These are phyloP conservation scores for Uloborus diversus DNA, from an alignment of 1,140 invertebrate genomes.

Conservation along the genomic window DNA sequence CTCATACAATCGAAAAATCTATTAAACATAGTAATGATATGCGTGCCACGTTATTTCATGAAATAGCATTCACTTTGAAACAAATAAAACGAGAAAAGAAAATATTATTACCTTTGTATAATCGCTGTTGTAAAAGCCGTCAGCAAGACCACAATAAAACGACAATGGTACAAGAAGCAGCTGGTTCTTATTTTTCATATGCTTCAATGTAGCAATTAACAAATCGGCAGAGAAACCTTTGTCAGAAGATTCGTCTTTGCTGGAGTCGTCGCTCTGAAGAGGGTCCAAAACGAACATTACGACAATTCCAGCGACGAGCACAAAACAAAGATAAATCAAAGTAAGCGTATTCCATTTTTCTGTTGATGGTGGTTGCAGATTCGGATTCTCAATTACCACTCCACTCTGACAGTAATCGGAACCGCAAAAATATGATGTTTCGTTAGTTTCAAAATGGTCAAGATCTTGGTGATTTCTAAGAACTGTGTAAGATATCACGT, in stretches of 20 bases:
- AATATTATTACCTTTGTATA: slow-evolving; percentile 80
- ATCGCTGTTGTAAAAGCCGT: slow-evolving; percentile 93
- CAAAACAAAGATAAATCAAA: slow-evolving; percentile 87
- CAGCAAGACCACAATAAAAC: slow-evolving; percentile 96
- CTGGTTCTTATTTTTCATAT: slow-evolving; percentile 85
- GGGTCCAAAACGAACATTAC: slow-evolving; percentile 89
- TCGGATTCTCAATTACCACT: slow-evolving; percentile 28
- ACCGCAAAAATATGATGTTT: background rate
- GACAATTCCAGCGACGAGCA: slow-evolving; percentile 84
- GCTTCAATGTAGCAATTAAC: slow-evolving; percentile 87
- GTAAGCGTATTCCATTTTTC: slow-evolving; percentile 86
- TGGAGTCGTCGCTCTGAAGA: slow-evolving; percentile 80
- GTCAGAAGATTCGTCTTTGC: slow-evolving; percentile 62
- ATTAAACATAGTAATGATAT: no score
- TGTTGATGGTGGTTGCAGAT: slow-evolving; percentile 65
- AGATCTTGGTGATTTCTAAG: slow-evolving; percentile 12
- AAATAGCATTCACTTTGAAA: no score
- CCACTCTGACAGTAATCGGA: slow-evolving; percentile 8
- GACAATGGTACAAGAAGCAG: slow-evolving; percentile 94
- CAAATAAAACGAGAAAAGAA: background rate
- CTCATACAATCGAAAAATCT: no score
- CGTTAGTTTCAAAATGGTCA: background rate
- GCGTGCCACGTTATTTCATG: no score
- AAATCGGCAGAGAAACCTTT: slow-evolving; percentile 73
- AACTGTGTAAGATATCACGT: slow-evolving; percentile 72